Evolutionary conservation across 1,140 invertebrate genomes (phyloP), one percentile per base, ranked within the genome.

Genomic region (Plodia interpunctella): DNA sequence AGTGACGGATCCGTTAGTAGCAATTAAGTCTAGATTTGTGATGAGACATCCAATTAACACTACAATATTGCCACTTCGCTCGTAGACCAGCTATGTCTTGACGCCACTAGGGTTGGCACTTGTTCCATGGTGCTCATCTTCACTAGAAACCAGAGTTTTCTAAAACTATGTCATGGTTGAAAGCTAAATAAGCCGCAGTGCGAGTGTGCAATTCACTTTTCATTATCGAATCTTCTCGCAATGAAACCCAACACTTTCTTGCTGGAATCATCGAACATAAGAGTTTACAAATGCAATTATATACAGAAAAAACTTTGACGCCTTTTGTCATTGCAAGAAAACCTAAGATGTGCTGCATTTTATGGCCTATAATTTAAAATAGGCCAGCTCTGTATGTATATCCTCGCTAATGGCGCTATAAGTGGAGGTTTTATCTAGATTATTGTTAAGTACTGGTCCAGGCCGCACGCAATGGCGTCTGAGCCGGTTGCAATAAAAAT

Each of bases 391-490:
- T 44, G 11, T 9, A 15, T n/a, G n/a, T 5, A 15, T 15, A 15
- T 44, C 15, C 13, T 1, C 13, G 13, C 38, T 15, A 44, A 44
- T 17, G 38, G 13, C 13, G 38, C n/a, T 15, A 2, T 17, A 44
- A 44, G 38, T 44, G 38, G 13, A 15, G 38, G 38, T 44, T 44
- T 44, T 44, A 44, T 44, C 38, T 44, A 44, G 38, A 44, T 44
- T 44, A 44, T 15, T 44, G 15, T 44, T 15, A 44, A 15, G 38
- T 38, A 38, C 11, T 5, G 38, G 5, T 44, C 38, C 38, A 44
- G 4, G 13, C 32, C 15, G 38, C 38, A 44, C n/a, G 38, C 38
- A 15, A 44, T 44, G 2, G 13, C 13, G 15, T 44, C 6, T 3
- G 2, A 44, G 38, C 38, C 15, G 38, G 38, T 44, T 44, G 13